Percentiles rank a stretch among this genome's conserved stretches.
These are phyloP conservation scores for Oenanthe melanoleuca DNA, from an alignment of 2,113 vertebrate species.

Conservation along the genomic window DNA sequence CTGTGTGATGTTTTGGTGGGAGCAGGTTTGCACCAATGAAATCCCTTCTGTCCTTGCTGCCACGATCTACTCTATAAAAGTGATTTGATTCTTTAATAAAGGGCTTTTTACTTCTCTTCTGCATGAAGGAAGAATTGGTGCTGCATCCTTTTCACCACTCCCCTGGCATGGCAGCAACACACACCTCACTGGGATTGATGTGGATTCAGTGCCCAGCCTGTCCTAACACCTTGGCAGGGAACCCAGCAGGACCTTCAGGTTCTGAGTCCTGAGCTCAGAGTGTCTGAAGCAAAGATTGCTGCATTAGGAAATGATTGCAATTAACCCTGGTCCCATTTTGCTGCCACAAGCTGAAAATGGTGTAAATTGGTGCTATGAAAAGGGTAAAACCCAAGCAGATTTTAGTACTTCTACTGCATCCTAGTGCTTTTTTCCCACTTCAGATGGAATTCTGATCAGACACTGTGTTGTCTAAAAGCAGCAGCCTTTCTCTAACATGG, in stretches of 20 bases:
- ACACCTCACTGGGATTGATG: background rate
- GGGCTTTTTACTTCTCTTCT: no score
- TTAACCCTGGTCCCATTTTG: background rate
- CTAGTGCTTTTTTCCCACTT: background rate
- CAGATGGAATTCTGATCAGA: background rate
- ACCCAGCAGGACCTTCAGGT: background rate
- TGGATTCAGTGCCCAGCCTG: background rate
- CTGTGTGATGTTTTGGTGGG: no score
- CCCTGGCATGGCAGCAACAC: no score
- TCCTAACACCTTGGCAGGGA: background rate
- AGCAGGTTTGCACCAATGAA: no score
- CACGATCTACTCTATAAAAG: no score
- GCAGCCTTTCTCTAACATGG: background rate
- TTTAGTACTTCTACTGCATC: background rate
- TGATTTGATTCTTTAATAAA: no score
- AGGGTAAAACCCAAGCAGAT: background rate
- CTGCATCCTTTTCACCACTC: no score
- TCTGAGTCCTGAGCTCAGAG: background rate
- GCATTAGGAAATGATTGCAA: background rate
- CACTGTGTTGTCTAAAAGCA: background rate
- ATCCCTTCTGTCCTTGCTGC: no score
- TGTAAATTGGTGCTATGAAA: background rate
- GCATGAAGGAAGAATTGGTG: no score
- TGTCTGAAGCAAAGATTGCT: background rate
- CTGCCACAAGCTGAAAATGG: background rate